Percentiles rank a stretch among this genome's conserved stretches.
Evolutionary conservation across 2,113 vertebrate species (phyloP).

Genomic region (Ageneiosus marmoratus): DNA sequence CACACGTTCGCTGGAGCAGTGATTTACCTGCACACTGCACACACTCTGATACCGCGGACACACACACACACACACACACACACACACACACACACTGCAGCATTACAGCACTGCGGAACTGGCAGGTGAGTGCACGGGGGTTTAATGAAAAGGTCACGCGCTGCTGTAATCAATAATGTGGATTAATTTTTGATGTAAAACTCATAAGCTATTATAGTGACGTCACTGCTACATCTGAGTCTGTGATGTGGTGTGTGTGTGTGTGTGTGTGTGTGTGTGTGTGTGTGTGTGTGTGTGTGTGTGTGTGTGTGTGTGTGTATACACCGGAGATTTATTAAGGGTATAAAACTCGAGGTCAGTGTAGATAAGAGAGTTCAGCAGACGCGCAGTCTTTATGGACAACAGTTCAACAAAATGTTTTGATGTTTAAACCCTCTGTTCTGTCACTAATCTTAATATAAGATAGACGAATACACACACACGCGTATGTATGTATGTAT

Average conservation of each 20-base stretch:
- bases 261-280: neutral
- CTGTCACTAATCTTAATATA: neutral
- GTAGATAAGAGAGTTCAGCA: constrained; percentile 23
- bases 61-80: neutral
- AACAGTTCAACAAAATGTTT: constrained; percentile 18
- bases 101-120: neutral
- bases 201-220: neutral
- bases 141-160: neutral
- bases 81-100: neutral
- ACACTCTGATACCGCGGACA: neutral
- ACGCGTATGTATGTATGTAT: neutral
- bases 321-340: constrained; percentile 19
- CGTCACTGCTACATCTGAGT: neutral
- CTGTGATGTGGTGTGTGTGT: neutral
- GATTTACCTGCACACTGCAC: constrained; percentile 7
- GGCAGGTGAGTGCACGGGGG: neutral
- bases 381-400: constrained; percentile 3
- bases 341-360: constrained; percentile 13
- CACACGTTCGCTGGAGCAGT: neutral
- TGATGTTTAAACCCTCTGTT: constrained; percentile 7
- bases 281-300: constrained; percentile 1
- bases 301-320: neutral
- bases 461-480: neutral
- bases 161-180: neutral
- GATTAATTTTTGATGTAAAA: neutral